These are phyloP conservation scores for Microctonus brassicae DNA, from an alignment of 2,888 invertebrate genomes.

Conservation along the genomic window DNA sequence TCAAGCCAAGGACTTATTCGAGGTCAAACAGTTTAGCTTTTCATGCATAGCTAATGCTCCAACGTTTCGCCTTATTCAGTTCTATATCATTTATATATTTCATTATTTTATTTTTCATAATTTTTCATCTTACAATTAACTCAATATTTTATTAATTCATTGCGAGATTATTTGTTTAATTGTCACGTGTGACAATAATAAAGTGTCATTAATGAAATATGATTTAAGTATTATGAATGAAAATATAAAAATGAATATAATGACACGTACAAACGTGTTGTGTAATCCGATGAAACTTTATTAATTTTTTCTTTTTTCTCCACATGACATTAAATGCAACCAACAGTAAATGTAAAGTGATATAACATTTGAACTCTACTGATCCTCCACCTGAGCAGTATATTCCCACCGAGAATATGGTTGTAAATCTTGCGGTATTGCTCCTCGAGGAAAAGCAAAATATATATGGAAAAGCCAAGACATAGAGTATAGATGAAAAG, in stretches of 20 bases:
- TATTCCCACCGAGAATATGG: background rate
- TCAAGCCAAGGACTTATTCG: constrained; percentile 13
- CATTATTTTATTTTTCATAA: background rate
- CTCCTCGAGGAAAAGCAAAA: too few relatives aligned
- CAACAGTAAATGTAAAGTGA: background rate
- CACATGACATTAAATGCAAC: too few relatives aligned
- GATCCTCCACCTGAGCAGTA: background rate
- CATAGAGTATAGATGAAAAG: too few relatives aligned
- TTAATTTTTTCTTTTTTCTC: too few relatives aligned
- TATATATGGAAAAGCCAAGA: too few relatives aligned
- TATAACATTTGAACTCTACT: background rate
- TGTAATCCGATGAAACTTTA: too few relatives aligned
- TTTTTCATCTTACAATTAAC: constrained; percentile 1
- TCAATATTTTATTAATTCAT: too few relatives aligned
- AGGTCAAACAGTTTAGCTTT: constrained; percentile 29
- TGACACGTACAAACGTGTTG: background rate
- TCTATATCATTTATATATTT: background rate
- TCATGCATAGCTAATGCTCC: constrained; percentile 20
- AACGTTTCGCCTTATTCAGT: background rate
- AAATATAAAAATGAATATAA: background rate
- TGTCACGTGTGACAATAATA: background rate
- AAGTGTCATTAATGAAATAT: background rate
- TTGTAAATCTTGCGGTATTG: background rate
- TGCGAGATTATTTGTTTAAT: background rate
- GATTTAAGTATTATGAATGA: background rate